Evolutionary conservation across 2,113 vertebrate genomes (phyloP), one percentile per base, ranked within the genome.

Genomic region (Oxygymnocypris stewartii): DNA sequence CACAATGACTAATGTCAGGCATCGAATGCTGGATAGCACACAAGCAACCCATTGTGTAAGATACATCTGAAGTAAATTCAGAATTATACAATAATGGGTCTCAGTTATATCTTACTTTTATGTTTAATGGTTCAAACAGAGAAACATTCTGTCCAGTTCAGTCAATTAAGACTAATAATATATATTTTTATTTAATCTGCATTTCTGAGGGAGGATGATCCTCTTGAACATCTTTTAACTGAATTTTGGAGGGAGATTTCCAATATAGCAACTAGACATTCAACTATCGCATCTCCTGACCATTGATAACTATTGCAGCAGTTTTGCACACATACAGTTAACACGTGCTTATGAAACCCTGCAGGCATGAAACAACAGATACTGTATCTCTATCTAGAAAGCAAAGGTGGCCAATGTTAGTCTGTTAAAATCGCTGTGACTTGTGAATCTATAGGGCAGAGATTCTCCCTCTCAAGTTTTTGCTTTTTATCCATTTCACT

Each of bases 351-450:
- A 42, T 73, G 54, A 67, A 71, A 81, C 85, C 82, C 86, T 44
- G 59, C 71, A 82, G 77, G 71, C 67, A 47, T 69, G 74, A 81
- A 82, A 61, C 84, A 85, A 87, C 49, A 73, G 73, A 37, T 40
- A 76, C 65, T 86, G 85, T 65, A 84, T 92, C 86, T 88, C 81
- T 87, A 87, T 86, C 85, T 88, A 40, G 49, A 23, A 90, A 78
- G 59, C 79, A 71, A 69, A 90, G 77, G 75, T 88, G 85, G 71
- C 84, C 85, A 9, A 18, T 87, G 90, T 95, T 95, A 95, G 93
- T 92, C 16, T n/a, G 93, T 95, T 95, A 95, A 87, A 63, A 3
- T 87, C 65, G 90, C 87, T 86, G 84, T 90, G 91, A 90, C 87
- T 91, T 85, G 91, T 84, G 93, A 92, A 87, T 92, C 91, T 69